Conservation (phyloP, 2,113 vertebrate genomes). For the Poicephalus gulielmi region DNA sequence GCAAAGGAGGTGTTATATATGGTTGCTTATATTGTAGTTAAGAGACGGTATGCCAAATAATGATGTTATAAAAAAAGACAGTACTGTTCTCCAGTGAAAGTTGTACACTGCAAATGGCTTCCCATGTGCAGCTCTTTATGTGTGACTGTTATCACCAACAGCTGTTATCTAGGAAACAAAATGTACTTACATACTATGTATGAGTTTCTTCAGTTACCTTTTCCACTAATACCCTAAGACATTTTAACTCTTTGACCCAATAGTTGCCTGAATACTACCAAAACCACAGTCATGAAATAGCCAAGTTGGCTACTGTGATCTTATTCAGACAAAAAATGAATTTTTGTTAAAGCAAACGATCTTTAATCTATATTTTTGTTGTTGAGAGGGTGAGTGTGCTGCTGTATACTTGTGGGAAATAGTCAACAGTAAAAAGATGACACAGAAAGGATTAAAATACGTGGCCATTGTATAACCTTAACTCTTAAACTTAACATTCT, state of each 20-base stretch:
- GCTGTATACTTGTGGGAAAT: background rate
- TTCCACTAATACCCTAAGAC: background rate
- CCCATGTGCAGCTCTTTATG: background rate
- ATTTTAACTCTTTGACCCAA: background rate
- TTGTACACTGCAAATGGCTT: background rate
- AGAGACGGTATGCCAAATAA: background rate
- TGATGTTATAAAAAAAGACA: background rate
- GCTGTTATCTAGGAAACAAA: slow-evolving; percentile 54
- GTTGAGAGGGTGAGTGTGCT: background rate
- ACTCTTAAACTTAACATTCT: background rate
- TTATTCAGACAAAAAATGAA: background rate
- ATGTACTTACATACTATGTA: background rate
- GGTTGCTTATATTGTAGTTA: background rate
- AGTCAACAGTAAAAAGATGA: background rate
- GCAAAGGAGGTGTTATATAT: background rate
- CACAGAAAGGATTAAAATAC: background rate
- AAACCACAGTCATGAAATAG: background rate
- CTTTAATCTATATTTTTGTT: background rate
- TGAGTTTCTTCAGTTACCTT: background rate
- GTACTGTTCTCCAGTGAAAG: background rate
- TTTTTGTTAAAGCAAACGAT: background rate
- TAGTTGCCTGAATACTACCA: background rate
- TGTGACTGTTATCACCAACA: background rate
- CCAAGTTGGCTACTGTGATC: background rate
- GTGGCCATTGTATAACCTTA: background rate